A percentile compares a stretch with the other conserved stretches of the same genome.
These are phyloP conservation scores for Forficula auricularia DNA, from an alignment of 1,140 invertebrate genomes.

Conservation along the genomic window DNA sequence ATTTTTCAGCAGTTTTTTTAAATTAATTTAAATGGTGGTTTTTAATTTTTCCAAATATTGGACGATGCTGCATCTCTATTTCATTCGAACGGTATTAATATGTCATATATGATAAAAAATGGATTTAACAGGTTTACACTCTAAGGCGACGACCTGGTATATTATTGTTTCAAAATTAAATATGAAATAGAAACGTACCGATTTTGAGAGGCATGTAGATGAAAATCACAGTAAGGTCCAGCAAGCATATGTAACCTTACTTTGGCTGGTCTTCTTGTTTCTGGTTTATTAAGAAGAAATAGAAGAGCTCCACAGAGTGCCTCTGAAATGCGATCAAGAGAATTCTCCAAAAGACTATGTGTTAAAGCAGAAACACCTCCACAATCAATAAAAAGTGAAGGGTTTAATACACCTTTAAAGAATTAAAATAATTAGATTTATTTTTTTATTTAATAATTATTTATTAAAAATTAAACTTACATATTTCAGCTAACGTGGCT, in stretches of 20 bases:
- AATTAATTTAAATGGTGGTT: too few relatives aligned
- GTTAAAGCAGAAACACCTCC: conserved; percentile 69
- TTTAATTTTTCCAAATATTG: too few relatives aligned
- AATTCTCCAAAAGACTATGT: conserved; percentile 61
- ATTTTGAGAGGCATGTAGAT: conserved; percentile 39
- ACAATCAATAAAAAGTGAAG: conserved; percentile 57
- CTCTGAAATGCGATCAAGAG: conserved; percentile 61
- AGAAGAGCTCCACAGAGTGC: conserved; percentile 72
- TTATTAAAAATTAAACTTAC: conserved; percentile 21
- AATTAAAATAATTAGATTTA: conserved; percentile 7
- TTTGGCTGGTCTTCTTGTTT: conserved; percentile 50
- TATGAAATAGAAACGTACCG: conserved; percentile 13
- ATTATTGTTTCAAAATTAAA: too few relatives aligned
- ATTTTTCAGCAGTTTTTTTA: too few relatives aligned
- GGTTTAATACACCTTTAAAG: conserved; percentile 58
- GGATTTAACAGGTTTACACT: too few relatives aligned
- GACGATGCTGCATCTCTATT: too few relatives aligned
- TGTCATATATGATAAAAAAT: too few relatives aligned
- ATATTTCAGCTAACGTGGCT: conserved; percentile 71
- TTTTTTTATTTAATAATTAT: neutral
- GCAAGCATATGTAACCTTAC: conserved; percentile 68
- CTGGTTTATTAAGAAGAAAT: conserved; percentile 68
- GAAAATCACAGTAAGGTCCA: conserved; percentile 82
- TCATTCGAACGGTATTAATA: too few relatives aligned
- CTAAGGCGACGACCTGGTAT: too few relatives aligned